A percentile compares a stretch with the other conserved stretches of the same genome.
These are phyloP conservation scores for Mastomys coucha DNA, from an alignment of 2,113 vertebrate genomes.

Conservation along the genomic window DNA sequence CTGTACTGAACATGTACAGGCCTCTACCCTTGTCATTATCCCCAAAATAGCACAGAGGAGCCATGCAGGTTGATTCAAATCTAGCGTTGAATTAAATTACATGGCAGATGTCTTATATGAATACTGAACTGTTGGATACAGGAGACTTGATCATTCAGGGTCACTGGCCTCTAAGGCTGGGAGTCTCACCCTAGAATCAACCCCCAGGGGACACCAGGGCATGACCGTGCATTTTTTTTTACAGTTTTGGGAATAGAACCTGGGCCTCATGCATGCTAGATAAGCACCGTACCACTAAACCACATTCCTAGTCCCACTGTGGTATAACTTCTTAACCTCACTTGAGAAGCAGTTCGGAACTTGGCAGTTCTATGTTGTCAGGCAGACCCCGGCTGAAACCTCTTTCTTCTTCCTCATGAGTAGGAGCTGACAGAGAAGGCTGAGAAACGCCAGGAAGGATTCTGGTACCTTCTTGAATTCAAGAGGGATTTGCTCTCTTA, in stretches of 20 bases:
- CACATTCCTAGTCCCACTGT: neutral
- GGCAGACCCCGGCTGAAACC: neutral
- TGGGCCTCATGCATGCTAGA: neutral
- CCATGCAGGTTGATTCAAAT: neutral
- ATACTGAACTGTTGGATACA: neutral
- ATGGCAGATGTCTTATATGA: neutral
- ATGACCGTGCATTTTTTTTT: neutral
- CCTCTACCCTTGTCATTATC: neutral
- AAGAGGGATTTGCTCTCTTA: neutral
- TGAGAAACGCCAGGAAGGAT: neutral
- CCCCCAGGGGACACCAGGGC: neutral
- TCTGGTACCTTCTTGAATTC: neutral
- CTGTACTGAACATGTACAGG: neutral
- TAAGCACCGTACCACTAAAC: neutral
- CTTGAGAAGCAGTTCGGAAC: neutral
- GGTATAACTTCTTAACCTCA: neutral
- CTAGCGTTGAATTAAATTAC: neutral
- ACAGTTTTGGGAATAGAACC: neutral
- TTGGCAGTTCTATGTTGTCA: too few relatives aligned
- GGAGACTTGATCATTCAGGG: neutral
- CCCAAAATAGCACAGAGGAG: neutral
- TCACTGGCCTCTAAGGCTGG: neutral
- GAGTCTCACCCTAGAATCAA: neutral
- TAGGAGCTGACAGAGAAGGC: neutral
- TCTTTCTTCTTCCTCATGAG: accelerated